These are phyloP conservation scores for Uropsilus gracilis DNA, from an alignment of 2,113 vertebrate species.

Conservation along the genomic window DNA sequence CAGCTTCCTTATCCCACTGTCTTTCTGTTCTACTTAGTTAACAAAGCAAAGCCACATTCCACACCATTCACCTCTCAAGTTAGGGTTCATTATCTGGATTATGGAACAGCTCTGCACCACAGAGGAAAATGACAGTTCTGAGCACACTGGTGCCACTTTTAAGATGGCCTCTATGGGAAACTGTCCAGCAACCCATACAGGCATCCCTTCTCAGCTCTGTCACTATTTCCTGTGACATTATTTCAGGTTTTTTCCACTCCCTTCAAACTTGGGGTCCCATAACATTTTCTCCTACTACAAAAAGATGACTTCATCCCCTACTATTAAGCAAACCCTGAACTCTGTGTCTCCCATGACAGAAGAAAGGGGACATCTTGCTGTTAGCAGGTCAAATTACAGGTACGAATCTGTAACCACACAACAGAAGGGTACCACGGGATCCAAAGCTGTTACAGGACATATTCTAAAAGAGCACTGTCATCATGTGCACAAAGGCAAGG, in stretches of 20 bases:
- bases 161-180: neutral
- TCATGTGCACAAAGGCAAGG: too few relatives aligned
- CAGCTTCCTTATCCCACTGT: neutral
- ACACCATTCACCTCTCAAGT: neutral
- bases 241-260: neutral
- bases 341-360: neutral
- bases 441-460: neutral
- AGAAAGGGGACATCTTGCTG: neutral
- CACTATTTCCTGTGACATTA: neutral
- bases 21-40: neutral
- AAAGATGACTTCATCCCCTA: neutral
- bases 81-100: neutral
- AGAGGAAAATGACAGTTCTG: too few relatives aligned
- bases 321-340: neutral
- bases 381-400: neutral
- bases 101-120: neutral
- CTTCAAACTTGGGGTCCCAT: neutral
- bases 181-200: neutral
- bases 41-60: neutral
- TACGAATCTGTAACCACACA: neutral
- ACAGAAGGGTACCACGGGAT: too few relatives aligned
- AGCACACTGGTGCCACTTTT: neutral
- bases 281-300: neutral
- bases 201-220: neutral
- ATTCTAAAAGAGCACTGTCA: neutral